Conservation (phyloP, 2,797 vertebrate species). For the Paguma larvata region DNA sequence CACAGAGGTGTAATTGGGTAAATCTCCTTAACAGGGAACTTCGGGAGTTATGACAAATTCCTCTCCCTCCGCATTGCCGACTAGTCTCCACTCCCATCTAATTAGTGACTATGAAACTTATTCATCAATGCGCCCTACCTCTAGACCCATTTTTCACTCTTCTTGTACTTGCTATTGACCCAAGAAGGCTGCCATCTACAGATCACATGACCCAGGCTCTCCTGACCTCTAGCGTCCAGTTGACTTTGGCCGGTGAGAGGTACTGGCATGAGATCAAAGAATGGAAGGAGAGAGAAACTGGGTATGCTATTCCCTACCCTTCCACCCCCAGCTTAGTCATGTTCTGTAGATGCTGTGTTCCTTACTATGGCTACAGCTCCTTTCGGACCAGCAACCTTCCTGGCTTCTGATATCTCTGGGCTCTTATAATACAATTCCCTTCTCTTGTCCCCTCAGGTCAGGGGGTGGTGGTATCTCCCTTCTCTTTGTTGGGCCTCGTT, state of each 20-base stretch:
- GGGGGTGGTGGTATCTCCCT: not conserved
- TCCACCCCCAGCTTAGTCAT: too few relatives aligned
- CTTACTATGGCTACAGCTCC: not conserved
- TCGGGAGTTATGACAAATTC: not conserved
- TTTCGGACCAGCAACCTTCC: not conserved
- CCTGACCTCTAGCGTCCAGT: not conserved
- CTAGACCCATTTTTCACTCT: not conserved
- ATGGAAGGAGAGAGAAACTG: not conserved
- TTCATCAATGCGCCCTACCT: not conserved
- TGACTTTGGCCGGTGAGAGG: not conserved
- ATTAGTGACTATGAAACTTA: not conserved
- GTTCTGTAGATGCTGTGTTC: not conserved
- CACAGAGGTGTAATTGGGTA: not conserved
- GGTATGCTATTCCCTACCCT: accelerated
- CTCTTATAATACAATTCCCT: not conserved
- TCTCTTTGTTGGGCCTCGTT: not conserved
- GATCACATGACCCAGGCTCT: not conserved
- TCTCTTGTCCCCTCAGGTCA: not conserved
- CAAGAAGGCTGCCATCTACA: not conserved
- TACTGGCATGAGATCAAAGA: not conserved
- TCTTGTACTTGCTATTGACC: not conserved
- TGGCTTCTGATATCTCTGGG: not conserved
- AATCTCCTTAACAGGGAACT: not conserved
- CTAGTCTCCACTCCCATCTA: not conserved
- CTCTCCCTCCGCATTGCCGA: not conserved